phyloP scores from a whole-genome alignment of 2,888 invertebrate species.

The Napeogenes inachia region DNA sequence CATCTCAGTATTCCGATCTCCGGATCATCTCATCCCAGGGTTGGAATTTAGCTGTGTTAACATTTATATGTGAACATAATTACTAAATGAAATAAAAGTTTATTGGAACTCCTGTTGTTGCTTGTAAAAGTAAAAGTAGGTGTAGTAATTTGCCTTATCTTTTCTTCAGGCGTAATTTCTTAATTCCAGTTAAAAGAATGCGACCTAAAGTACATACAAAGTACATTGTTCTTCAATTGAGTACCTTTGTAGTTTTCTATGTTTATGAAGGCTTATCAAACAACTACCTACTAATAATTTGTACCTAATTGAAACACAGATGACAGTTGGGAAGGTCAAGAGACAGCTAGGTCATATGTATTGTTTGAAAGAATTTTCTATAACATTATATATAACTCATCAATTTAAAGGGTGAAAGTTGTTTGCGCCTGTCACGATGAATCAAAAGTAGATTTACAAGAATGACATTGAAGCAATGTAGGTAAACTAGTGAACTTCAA shows the following conservation, averaged over 20 bases:
- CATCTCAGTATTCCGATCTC: too few relatives aligned
- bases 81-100: background rate
- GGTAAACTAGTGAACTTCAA: constrained; percentile 34
- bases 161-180: background rate
- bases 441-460: constrained; percentile 33
- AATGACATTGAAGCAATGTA: constrained; percentile 28
- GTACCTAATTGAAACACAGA: too few relatives aligned
- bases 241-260: too few relatives aligned
- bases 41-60: background rate
- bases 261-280: too few relatives aligned
- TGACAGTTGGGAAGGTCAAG: background rate
- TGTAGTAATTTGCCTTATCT: background rate
- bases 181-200: too few relatives aligned
- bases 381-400: constrained; percentile 10
- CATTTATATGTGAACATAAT: background rate
- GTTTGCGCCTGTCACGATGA: constrained; percentile 29
- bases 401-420: constrained; percentile 31
- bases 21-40: too few relatives aligned
- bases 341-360: constrained; percentile 3
- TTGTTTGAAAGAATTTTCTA: background rate
- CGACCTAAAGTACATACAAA: too few relatives aligned
- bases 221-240: too few relatives aligned
- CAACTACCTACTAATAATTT: too few relatives aligned
- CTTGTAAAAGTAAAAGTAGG: background rate
- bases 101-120: background rate